These are phyloP conservation scores for Antrozous pallidus DNA, from an alignment of 2,797 vertebrate species.

Conservation along the genomic window DNA sequence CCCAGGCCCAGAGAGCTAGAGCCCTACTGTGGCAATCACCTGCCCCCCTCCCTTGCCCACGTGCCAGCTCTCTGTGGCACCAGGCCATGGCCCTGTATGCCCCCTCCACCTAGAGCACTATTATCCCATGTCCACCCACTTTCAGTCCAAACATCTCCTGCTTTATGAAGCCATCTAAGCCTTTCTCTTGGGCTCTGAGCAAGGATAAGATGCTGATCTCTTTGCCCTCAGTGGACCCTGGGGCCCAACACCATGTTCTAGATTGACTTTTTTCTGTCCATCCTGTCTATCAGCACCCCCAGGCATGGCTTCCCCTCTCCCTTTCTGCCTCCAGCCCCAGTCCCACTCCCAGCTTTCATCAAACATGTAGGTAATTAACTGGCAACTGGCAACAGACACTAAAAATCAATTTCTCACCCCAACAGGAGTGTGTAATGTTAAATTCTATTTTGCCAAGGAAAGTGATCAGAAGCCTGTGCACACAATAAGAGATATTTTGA, in stretches of 20 bases:
- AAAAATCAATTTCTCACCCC: conserved; percentile 41
- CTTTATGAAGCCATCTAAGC: background rate
- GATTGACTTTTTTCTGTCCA: background rate
- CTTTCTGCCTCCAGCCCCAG: background rate
- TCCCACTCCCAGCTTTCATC: conserved; percentile 3
- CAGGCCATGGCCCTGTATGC: background rate
- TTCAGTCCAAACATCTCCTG: background rate
- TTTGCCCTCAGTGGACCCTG: background rate
- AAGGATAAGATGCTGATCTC: background rate
- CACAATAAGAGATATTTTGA: background rate
- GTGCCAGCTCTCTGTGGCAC: background rate
- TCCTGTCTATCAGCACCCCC: too few species aligned
- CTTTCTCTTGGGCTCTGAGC: background rate
- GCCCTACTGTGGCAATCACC: background rate
- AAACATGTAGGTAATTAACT: conserved; percentile 51
- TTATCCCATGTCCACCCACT: background rate
- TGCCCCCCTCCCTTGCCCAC: background rate
- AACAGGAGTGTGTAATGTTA: background rate
- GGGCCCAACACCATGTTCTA: background rate
- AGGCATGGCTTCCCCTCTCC: background rate
- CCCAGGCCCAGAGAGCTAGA: background rate
- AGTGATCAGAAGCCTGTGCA: conserved; percentile 41
- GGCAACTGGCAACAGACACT: conserved; percentile 46
- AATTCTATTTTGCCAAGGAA: conserved; percentile 39
- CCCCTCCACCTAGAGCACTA: background rate